These are phyloP conservation scores for Sarcophaga carnaria DNA, from an alignment of 2,888 invertebrate genomes.

Conservation along the genomic window DNA sequence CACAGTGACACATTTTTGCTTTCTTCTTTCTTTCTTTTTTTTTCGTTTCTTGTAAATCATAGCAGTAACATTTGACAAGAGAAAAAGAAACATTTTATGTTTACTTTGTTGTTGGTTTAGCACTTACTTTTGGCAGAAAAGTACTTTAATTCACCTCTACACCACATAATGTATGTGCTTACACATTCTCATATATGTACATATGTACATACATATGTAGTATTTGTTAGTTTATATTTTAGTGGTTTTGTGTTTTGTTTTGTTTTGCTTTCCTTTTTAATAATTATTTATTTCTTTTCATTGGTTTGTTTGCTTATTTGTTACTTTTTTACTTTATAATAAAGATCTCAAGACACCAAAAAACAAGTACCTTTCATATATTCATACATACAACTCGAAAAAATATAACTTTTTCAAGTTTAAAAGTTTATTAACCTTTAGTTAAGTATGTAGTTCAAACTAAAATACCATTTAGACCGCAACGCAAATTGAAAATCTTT, in stretches of 20 bases:
- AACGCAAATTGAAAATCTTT: neutral
- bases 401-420: slow-evolving; percentile 31
- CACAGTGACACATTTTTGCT: neutral
- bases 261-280: neutral
- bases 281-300: neutral
- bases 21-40: too few relatives aligned
- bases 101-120: neutral
- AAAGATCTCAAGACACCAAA: slow-evolving; percentile 30
- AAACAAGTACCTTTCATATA: slow-evolving; percentile 38
- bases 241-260: slow-evolving; percentile 13
- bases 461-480: slow-evolving; percentile 15
- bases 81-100: neutral
- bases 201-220: neutral
- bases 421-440: slow-evolving; percentile 58
- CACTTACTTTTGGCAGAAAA: neutral
- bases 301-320: slow-evolving; percentile 1
- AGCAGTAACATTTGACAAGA: neutral
- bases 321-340: slow-evolving; percentile 14
- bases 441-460: slow-evolving; percentile 24
- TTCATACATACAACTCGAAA: slow-evolving; percentile 9
- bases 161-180: neutral
- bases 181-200: too few relatives aligned
- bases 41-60: too few relatives aligned
- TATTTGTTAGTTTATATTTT: neutral
- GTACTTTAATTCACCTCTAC: neutral